Conservation (phyloP, 2,113 vertebrate genomes). For the Canis aureus region DNA sequence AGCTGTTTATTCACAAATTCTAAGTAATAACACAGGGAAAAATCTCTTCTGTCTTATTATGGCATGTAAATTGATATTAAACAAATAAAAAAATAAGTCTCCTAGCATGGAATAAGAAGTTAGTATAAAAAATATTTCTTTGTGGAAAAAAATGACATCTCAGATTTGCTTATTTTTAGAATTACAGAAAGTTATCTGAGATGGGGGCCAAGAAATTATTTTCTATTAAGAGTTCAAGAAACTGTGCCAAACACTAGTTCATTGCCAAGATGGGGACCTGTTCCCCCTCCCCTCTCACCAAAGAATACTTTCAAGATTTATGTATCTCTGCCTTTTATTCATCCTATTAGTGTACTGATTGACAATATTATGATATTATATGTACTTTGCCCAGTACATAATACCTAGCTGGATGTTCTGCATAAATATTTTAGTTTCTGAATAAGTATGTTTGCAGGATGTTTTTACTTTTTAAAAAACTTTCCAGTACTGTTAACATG, state of each 20-base stretch:
- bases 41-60: neutral
- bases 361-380: neutral
- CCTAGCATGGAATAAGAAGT: neutral
- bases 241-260: neutral
- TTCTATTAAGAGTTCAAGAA: neutral
- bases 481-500: neutral
- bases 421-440: neutral
- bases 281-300: neutral
- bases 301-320: neutral
- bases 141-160: neutral
- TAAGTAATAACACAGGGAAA: neutral
- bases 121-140: slow-evolving; percentile 2
- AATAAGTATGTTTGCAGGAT: neutral
- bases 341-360: neutral
- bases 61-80: neutral
- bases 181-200: neutral
- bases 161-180: neutral
- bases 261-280: neutral
- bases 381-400: neutral
- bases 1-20: neutral
- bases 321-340: neutral
- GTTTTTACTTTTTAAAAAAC: neutral
- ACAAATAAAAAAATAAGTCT: neutral
- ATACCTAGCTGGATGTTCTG: neutral
- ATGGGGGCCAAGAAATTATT: neutral